These are phyloP conservation scores for Pachypeltis micranthus DNA, from an alignment of 1,140 invertebrate genomes.

Conservation along the genomic window DNA sequence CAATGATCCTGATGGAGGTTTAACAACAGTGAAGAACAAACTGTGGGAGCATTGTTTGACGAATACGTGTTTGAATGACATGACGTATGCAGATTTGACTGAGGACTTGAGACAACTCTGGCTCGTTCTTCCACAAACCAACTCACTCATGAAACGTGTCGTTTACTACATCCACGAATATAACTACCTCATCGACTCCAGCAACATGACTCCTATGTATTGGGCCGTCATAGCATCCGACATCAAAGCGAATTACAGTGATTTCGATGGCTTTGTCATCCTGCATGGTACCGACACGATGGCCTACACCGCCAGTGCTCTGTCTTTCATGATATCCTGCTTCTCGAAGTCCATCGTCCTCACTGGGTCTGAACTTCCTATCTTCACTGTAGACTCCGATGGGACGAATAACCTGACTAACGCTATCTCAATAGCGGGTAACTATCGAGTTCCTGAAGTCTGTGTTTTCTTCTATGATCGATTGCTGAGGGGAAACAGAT, in stretches of 20 bases:
- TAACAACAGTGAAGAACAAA: too few species aligned
- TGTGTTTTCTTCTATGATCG: conserved; percentile 82
- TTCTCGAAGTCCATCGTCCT: conserved; percentile 89
- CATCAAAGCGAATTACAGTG: conserved; percentile 70
- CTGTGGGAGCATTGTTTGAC: too few species aligned
- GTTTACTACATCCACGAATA: conserved; percentile 79
- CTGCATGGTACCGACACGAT: conserved; percentile 95
- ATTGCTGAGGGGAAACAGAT: conserved; percentile 82
- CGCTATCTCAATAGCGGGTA: conserved; percentile 80
- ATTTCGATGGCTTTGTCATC: conserved; percentile 88
- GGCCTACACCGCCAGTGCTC: conserved; percentile 84
- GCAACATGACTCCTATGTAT: conserved; percentile 83
- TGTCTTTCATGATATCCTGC: conserved; percentile 93
- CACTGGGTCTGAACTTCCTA: conserved; percentile 87
- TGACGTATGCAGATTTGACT: too few species aligned
- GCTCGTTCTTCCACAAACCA: conserved; percentile 21
- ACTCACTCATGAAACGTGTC: conserved; percentile 36
- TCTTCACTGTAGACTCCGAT: conserved; percentile 81
- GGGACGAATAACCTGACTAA: conserved; percentile 87
- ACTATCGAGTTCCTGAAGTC: conserved; percentile 85
- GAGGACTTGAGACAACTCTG: too few species aligned
- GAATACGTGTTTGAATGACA: too few species aligned
- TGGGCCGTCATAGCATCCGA: conserved; percentile 83
- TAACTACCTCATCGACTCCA: conserved; percentile 76
- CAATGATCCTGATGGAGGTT: too few species aligned